These are phyloP conservation scores for Halcyon badia DNA, from an alignment of 2,797 vertebrate species.

Conservation along the genomic window DNA sequence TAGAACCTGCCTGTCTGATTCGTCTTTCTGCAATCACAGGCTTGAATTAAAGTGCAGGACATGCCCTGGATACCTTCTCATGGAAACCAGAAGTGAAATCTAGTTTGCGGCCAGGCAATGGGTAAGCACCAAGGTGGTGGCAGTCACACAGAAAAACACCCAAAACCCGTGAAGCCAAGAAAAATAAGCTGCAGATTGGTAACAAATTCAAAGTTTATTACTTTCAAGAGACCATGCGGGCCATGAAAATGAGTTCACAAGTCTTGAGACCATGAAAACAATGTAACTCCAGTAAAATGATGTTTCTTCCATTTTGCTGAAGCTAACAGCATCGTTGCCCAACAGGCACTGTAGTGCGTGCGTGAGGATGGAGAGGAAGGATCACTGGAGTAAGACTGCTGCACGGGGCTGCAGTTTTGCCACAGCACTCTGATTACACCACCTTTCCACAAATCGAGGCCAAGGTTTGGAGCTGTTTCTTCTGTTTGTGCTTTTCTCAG, in stretches of 20 bases:
- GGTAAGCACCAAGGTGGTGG: not conserved
- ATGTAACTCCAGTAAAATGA: not conserved
- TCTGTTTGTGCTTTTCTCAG: not conserved
- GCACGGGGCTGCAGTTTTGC: not conserved
- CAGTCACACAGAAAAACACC: not conserved
- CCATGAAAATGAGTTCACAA: not conserved
- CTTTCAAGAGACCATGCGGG: not conserved
- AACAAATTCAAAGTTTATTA: not conserved
- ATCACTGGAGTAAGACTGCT: not conserved
- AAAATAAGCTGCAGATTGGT: not conserved
- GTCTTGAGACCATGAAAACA: not conserved
- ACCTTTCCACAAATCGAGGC: not conserved
- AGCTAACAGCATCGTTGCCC: not conserved
- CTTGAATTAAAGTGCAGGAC: not conserved
- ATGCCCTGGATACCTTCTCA: not conserved
- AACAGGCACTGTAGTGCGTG: rapidly evolving
- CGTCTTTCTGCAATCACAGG: not conserved
- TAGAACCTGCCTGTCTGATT: not conserved
- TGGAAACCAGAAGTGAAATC: conserved; percentile 2
- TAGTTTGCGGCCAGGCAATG: not conserved
- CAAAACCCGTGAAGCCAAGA: not conserved
- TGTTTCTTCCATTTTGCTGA: not conserved
- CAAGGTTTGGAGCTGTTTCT: not conserved
- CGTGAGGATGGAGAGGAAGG: not conserved
- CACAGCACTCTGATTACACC: not conserved